Percentiles rank a stretch among this genome's conserved stretches.
These are phyloP conservation scores for Magallana nippona DNA, from an alignment of 2,888 invertebrate species.

Conservation along the genomic window DNA sequence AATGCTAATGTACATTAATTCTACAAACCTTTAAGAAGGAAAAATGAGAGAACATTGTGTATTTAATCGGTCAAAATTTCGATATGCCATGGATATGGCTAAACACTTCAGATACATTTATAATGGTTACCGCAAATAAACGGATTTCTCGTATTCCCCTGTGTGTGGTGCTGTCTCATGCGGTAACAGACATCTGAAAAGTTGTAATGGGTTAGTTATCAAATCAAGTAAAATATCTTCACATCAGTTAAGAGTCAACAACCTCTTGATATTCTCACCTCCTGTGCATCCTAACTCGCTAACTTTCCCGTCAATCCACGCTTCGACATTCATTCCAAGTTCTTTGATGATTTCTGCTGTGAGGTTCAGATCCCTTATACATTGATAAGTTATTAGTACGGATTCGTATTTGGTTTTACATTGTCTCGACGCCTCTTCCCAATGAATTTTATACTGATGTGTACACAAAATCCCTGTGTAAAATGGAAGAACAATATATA, in stretches of 20 bases:
- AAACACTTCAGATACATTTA: too few species aligned
- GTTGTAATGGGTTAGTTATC: neutral
- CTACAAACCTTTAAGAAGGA: too few species aligned
- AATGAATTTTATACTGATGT: neutral
- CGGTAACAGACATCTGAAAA: neutral
- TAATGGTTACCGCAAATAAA: neutral
- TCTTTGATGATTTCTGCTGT: neutral
- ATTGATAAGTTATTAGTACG: neutral
- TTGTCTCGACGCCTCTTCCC: slow-evolving; percentile 1
- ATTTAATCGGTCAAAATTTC: too few species aligned
- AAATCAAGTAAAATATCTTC: too few species aligned
- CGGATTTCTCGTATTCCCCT: neutral
- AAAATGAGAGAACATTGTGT: too few species aligned
- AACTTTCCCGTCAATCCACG: neutral
- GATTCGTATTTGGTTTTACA: slow-evolving; percentile 16
- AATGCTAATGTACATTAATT: neutral
- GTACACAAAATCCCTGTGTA: neutral
- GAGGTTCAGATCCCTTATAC: neutral
- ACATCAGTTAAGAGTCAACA: too few species aligned
- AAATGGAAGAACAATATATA: neutral
- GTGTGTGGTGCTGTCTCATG: neutral
- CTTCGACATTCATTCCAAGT: neutral
- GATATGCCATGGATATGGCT: too few species aligned
- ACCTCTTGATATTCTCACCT: neutral
- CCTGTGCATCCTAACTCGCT: neutral